phyloP scores from a whole-genome alignment of 1,140 invertebrate genomes.

The Lepidotrigona ventralis region DNA sequence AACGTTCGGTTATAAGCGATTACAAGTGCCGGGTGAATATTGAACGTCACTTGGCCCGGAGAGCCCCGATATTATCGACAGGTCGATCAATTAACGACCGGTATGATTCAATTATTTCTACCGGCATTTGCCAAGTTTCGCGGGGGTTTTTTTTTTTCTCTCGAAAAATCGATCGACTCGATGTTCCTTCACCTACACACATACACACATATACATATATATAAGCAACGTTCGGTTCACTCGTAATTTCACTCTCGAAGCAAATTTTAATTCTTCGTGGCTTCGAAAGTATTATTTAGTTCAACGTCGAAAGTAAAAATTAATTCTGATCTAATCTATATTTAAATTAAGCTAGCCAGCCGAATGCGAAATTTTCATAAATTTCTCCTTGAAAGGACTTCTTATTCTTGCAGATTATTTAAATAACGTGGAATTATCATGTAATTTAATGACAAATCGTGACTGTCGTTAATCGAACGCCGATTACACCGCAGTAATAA shows the following conservation, averaged over 20 bases:
- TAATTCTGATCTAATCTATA: not conserved
- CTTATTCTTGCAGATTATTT: not conserved
- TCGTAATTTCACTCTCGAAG: too few relatives aligned
- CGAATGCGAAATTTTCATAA: not conserved
- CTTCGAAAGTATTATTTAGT: too few relatives aligned
- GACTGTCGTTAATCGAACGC: not conserved
- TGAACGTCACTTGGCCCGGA: not conserved
- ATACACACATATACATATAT: too few relatives aligned
- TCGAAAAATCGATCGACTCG: too few relatives aligned
- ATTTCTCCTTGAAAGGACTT: not conserved
- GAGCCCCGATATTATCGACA: slow-evolving; percentile 18
- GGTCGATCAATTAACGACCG: slow-evolving; percentile 20
- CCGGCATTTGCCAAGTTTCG: not conserved
- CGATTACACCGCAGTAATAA: not conserved
- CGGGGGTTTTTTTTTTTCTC: too few relatives aligned
- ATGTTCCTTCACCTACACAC: too few relatives aligned
- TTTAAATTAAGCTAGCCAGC: not conserved
- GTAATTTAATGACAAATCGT: not conserved
- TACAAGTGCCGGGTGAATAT: slow-evolving; percentile 19
- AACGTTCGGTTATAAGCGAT: slow-evolving; percentile 31
- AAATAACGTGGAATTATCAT: not conserved
- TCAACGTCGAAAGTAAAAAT: too few relatives aligned
- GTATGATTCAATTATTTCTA: slow-evolving; percentile 13
- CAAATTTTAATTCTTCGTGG: too few relatives aligned
- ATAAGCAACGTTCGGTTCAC: too few relatives aligned